Percentiles rank a stretch among this genome's conserved stretches.
Evolutionary conservation across 2,113 vertebrate genomes (phyloP).

Genomic region (Nerophis lumbriciformis): DNA sequence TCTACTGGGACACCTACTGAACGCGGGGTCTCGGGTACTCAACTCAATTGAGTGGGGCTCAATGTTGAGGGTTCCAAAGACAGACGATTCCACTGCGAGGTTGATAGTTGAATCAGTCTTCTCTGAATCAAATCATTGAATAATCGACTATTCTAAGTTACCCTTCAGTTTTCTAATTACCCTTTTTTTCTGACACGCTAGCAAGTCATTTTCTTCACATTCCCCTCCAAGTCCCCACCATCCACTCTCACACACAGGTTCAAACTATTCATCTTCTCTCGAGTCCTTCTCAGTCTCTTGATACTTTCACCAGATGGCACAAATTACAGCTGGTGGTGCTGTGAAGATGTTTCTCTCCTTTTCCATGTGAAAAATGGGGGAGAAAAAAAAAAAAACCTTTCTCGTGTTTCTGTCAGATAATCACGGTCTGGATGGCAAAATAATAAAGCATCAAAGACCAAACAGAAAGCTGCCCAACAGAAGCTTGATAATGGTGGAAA

Average conservation of each 20-base stretch:
- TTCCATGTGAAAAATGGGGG: neutral
- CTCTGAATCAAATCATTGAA: too few species aligned
- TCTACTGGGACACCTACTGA: too few species aligned
- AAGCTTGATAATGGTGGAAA: too few species aligned
- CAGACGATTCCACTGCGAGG: too few species aligned
- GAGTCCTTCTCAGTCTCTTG: conserved; percentile 23
- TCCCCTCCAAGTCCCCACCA: conserved; percentile 8
- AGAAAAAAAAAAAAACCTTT: neutral
- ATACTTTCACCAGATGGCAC: conserved; percentile 22
- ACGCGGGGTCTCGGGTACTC: too few species aligned
- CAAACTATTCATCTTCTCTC: conserved; percentile 20
- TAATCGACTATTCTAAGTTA: too few species aligned
- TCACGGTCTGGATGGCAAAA: neutral
- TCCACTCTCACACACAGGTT: conserved; percentile 14
- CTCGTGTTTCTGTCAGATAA: neutral
- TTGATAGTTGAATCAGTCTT: too few species aligned
- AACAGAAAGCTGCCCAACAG: too few species aligned
- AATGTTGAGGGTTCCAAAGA: too few species aligned
- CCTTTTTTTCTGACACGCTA: conserved; percentile 4
- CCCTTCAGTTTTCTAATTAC: neutral
- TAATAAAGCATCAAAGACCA: neutral
- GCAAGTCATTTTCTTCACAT: conserved; percentile 1
- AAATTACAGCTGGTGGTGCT: conserved; percentile 28
- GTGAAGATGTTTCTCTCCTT: conserved; percentile 15
- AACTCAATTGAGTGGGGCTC: too few species aligned